Evolutionary conservation across 2,888 invertebrate species (phyloP), one percentile per base, ranked within the genome.

Genomic region (Hirudinaria manillensis): DNA sequence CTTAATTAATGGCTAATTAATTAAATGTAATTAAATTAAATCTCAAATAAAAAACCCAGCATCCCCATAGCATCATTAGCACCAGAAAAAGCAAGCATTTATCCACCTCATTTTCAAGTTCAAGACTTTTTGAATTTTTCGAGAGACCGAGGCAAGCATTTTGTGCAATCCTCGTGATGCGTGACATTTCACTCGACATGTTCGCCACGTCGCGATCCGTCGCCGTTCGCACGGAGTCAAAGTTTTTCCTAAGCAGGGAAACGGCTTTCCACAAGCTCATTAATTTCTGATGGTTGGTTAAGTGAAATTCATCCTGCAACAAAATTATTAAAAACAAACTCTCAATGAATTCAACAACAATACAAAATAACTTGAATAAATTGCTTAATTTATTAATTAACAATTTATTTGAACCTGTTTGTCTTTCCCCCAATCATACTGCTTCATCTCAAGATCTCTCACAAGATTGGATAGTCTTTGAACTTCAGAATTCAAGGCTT

Each of bases 401-500:
- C 29, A 21, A 61, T 16, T 61, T 61, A 13, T 3, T 65, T 74
- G 3, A 21, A 55, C 56, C 21, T 56, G 55, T 45, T 70, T 38
- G 24, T 74, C 56, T 38, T 21, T 68, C 29, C 67, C 66, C 24
- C n/a, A 66, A 29, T 74, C 56, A 10, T 67, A 27, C 29, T 38
- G 27, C 24, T 24, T 68, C 51, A 21, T 29, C 27, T 74, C 29
- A 61, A 74, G 36, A 27, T 51, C 65, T 67, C 45, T 45, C 67
- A 74, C 19, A 27, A 51, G 61, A 29, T 32, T 45, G 16, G 27
- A 16, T 56, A 65, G n/a, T 61, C 73, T 56, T 61, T 73, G 73
- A 56, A 73, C 61, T 55, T 73, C 73, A n/a, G 73, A 73, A 29
- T 29, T 73, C 61, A 73, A 24, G 3, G 73, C 61, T n/a, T 16